These are phyloP conservation scores for Papilio dardanus DNA, from an alignment of 1,140 invertebrate genomes.

Conservation along the genomic window DNA sequence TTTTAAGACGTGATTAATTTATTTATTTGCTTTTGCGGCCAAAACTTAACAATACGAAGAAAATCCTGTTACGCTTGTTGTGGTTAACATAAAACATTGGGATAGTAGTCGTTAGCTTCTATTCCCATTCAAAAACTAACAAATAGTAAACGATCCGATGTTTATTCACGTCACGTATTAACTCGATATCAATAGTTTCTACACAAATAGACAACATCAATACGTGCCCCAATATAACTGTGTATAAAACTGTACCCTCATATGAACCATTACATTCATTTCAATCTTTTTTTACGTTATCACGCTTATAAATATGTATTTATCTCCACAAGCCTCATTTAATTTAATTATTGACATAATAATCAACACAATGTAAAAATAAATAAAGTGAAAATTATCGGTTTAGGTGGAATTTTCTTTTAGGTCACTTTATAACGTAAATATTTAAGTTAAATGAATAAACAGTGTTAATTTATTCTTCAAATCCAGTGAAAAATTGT, in stretches of 20 bases:
- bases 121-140: constrained; percentile 8
- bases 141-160: neutral
- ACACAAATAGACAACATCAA: constrained; percentile 12
- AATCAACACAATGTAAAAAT: neutral
- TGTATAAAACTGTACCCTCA: neutral
- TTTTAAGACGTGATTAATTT: neutral
- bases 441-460: neutral
- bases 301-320: neutral
- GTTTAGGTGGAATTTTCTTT: neutral
- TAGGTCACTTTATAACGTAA: neutral
- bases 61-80: neutral
- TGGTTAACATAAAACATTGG: neutral
- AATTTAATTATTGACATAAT: neutral
- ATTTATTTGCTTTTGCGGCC: neutral
- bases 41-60: neutral
- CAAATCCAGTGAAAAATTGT: constrained; percentile 7
- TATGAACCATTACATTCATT: neutral
- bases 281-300: no score
- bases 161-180: constrained; percentile 15
- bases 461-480: constrained; percentile 16
- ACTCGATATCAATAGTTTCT: neutral
- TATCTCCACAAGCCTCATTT: neutral
- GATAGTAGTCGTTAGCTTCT: neutral
- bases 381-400: neutral
- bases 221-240: neutral